Evolutionary conservation across 2,797 vertebrate genomes (phyloP).

Genomic region (Crax fasciolata): DNA sequence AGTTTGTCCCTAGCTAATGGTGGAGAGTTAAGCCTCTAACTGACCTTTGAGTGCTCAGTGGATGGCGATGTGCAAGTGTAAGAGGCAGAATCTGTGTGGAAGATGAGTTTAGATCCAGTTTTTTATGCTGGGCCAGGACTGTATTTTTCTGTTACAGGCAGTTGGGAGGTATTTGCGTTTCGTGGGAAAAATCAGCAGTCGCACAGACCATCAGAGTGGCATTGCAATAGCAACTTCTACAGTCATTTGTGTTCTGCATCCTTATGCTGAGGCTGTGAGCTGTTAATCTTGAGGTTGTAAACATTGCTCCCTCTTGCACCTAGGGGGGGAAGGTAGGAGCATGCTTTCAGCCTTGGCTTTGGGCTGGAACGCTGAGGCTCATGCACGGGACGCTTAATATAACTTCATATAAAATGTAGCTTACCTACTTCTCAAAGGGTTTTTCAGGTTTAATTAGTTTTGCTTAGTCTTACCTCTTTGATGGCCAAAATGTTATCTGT

Average conservation of each 20-base stretch:
- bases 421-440: background rate
- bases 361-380: background rate
- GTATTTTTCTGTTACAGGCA: background rate
- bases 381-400: background rate
- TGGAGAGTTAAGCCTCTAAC: background rate
- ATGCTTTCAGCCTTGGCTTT: background rate
- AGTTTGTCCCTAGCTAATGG: background rate
- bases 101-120: background rate
- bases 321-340: background rate
- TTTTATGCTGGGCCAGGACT: background rate
- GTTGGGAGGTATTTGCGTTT: background rate
- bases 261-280: background rate
- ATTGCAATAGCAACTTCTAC: background rate
- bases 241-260: background rate
- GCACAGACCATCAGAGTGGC: background rate
- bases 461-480: constrained; percentile 17
- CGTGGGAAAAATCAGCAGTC: background rate
- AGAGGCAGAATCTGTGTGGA: background rate
- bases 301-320: background rate
- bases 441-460: constrained; percentile 38
- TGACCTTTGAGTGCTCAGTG: background rate
- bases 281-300: background rate
- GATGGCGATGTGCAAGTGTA: background rate
- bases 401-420: background rate
- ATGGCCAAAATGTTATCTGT: constrained; percentile 46